phyloP scores from a whole-genome alignment of 2,888 invertebrate species.

The Ornithoptera alexandrae region DNA sequence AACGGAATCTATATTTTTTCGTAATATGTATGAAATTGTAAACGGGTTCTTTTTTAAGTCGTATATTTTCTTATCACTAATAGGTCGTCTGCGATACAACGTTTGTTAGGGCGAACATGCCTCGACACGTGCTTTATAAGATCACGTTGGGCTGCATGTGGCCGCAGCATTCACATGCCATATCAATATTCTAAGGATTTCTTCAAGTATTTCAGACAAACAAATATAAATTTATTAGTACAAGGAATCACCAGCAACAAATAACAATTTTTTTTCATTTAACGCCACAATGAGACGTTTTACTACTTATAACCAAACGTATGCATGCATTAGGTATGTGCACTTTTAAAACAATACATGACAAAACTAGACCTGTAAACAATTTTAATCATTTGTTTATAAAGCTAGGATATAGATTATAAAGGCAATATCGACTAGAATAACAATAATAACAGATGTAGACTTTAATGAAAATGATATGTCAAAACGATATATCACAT shows the following conservation, averaged over 20 bases:
- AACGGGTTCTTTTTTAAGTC: not conserved
- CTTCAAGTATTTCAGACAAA: not conserved
- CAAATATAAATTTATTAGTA: too few relatives aligned
- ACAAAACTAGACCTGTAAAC: too few relatives aligned
- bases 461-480: not conserved
- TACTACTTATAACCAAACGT: too few relatives aligned
- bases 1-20: not conserved
- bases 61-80: conserved; percentile 25
- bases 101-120: conserved; percentile 23
- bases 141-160: conserved; percentile 23
- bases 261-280: too few relatives aligned
- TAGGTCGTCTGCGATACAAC: conserved; percentile 18
- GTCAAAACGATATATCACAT: not conserved
- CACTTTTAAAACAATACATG: too few relatives aligned
- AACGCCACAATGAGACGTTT: too few relatives aligned
- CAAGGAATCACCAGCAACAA: too few relatives aligned
- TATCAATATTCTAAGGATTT: conserved; percentile 2
- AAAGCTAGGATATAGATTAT: too few relatives aligned
- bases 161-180: not conserved
- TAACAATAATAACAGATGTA: too few relatives aligned
- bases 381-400: too few relatives aligned
- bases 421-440: too few relatives aligned
- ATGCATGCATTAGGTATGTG: too few relatives aligned
- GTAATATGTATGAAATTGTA: not conserved
- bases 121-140: conserved; percentile 13